Conservation (phyloP, 1,140 invertebrate species). For the Thaumatotibia leucotreta region DNA sequence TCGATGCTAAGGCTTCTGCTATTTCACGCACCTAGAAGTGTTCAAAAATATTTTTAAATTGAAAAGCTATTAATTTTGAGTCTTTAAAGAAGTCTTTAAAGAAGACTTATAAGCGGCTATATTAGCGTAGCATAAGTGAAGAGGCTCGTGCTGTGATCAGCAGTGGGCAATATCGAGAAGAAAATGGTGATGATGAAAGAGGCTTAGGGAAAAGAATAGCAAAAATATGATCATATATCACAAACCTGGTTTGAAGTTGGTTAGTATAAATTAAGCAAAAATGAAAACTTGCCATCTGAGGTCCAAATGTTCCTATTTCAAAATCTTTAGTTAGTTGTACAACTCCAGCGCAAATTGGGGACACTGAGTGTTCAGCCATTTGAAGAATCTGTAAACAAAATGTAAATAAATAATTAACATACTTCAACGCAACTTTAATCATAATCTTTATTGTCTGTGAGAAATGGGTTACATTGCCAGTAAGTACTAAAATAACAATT, state of each 20-base stretch:
- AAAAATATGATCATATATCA: no score
- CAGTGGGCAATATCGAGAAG: no score
- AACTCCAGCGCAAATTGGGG: slow-evolving; percentile 82
- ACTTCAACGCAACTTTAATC: no score
- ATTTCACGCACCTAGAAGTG: slow-evolving; percentile 81
- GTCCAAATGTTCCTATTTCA: slow-evolving; percentile 80
- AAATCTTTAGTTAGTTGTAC: slow-evolving; percentile 81
- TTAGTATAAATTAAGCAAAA: slow-evolving; percentile 40
- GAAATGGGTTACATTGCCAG: no score
- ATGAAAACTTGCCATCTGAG: slow-evolving; percentile 81
- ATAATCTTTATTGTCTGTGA: no score
- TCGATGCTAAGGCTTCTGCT: slow-evolving; percentile 76
- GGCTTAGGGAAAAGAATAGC: no score
- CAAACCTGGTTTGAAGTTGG: not conserved
- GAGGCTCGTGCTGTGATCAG: no score
- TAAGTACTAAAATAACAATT: no score
- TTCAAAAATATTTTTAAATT: slow-evolving; percentile 33
- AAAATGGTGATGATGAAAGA: no score
- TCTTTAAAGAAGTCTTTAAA: no score
- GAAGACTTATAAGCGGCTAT: not conserved
- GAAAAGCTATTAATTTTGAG: no score
- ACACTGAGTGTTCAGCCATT: slow-evolving; percentile 83
- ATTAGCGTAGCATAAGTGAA: no score
- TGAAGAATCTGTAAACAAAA: slow-evolving; percentile 80
- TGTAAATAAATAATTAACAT: not conserved